These are phyloP conservation scores for Neolamprologus kungweensis DNA, from an alignment of 2,113 vertebrate genomes.

Conservation along the genomic window DNA sequence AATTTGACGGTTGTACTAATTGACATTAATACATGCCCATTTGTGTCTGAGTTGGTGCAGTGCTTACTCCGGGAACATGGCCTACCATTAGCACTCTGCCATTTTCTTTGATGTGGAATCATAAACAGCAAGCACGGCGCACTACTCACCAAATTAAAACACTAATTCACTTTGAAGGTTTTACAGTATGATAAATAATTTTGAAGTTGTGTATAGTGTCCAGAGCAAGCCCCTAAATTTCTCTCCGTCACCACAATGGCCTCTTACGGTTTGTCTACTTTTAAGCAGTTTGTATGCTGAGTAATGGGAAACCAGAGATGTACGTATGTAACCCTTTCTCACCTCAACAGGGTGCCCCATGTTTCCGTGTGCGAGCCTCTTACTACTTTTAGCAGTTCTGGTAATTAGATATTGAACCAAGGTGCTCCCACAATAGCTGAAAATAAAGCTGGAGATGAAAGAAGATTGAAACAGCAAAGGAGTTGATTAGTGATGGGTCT, in stretches of 20 bases:
- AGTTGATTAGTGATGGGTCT: slow-evolving; percentile 17
- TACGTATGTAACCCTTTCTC: background rate
- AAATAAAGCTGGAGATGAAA: background rate
- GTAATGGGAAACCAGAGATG: background rate
- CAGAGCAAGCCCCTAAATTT: background rate
- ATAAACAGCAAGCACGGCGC: slow-evolving; percentile 45
- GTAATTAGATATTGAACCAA: slow-evolving; percentile 58
- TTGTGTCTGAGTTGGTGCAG: slow-evolving; percentile 40
- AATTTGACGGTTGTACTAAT: slow-evolving; percentile 58
- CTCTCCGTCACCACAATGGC: background rate
- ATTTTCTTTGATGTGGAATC: slow-evolving; percentile 28
- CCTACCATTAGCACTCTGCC: slow-evolving; percentile 49
- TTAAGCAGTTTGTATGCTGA: background rate
- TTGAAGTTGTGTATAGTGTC: slow-evolving; percentile 19
- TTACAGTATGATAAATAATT: slow-evolving; percentile 61
- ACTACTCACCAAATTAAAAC: slow-evolving; percentile 72
- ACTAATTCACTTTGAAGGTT: slow-evolving; percentile 65
- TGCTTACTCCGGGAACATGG: slow-evolving; percentile 38
- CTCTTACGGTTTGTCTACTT: background rate
- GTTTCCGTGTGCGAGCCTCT: background rate
- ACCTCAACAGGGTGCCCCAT: background rate
- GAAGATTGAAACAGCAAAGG: slow-evolving; percentile 10
- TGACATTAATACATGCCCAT: slow-evolving; percentile 60
- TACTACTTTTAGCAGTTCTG: slow-evolving; percentile 4
- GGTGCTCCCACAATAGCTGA: background rate